A percentile compares a stretch with the other conserved stretches of the same genome.
phyloP scores from a whole-genome alignment of 2,888 invertebrate species.

The Lasioglossum lativentre region DNA sequence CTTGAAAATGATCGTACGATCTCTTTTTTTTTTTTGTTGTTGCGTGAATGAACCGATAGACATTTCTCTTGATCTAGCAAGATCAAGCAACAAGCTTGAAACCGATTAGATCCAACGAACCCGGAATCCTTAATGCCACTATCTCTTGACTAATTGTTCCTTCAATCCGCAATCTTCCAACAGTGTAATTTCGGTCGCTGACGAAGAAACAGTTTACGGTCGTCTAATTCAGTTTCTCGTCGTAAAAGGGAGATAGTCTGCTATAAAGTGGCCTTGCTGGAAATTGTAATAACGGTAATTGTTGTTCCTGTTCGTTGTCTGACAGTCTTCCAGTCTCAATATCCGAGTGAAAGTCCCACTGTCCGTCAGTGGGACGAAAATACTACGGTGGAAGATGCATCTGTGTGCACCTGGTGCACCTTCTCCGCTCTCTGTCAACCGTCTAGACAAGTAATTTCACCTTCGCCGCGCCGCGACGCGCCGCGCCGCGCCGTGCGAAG shows the following conservation, averaged over 20 bases:
- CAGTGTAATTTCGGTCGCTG: slow-evolving; percentile 41
- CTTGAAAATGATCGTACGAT: neutral
- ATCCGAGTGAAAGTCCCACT: slow-evolving; percentile 61
- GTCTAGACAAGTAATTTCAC: slow-evolving; percentile 37
- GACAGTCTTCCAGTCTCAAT: slow-evolving; percentile 37
- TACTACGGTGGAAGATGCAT: slow-evolving; percentile 13
- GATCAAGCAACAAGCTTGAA: neutral
- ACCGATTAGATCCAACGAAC: slow-evolving; percentile 17
- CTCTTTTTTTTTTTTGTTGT: neutral
- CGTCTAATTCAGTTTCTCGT: slow-evolving; percentile 35
- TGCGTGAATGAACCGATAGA: neutral
- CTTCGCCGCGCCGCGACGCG: neutral
- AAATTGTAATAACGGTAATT: slow-evolving; percentile 55
- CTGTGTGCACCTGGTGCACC: slow-evolving; percentile 14
- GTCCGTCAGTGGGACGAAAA: slow-evolving; percentile 36
- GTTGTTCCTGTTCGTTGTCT: slow-evolving; percentile 30
- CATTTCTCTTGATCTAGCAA: neutral
- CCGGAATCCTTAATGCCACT: slow-evolving; percentile 11
- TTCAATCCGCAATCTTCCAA: slow-evolving; percentile 14
- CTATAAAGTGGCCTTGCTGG: slow-evolving; percentile 39
- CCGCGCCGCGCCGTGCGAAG: neutral
- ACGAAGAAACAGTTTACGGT: slow-evolving; percentile 28
- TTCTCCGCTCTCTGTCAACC: slow-evolving; percentile 29
- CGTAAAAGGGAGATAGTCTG: slow-evolving; percentile 31
- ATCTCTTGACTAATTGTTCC: slow-evolving; percentile 33